Evolutionary conservation across 2,113 vertebrate genomes (phyloP).

Genomic region (Istiophorus platypterus): DNA sequence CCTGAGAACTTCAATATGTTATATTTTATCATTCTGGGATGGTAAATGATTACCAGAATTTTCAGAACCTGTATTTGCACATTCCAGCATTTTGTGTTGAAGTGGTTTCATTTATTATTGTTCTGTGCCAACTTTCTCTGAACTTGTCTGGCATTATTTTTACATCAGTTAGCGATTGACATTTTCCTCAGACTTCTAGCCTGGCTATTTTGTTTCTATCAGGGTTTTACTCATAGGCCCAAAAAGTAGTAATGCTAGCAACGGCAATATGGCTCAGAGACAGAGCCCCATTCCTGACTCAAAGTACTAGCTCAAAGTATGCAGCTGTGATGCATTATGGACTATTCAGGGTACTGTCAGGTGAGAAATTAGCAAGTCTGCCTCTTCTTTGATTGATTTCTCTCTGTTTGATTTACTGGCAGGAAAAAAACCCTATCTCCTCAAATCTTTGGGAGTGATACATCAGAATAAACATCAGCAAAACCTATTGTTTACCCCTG

Average conservation of each 20-base stretch:
- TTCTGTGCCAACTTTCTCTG: conserved; percentile 23
- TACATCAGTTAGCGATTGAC: not conserved
- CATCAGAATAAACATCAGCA: conserved; percentile 31
- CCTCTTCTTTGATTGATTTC: conserved; percentile 27
- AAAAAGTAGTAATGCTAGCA: not conserved
- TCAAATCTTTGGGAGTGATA: not conserved
- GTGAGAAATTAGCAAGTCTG: conserved; percentile 1
- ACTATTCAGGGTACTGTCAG: conserved; percentile 24
- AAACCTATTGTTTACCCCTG: conserved; percentile 24
- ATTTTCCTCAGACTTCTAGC: conserved; percentile 7
- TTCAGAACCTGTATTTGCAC: conserved; percentile 25
- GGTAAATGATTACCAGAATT: conserved; percentile 49
- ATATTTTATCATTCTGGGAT: conserved; percentile 7
- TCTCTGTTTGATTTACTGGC: conserved; percentile 13
- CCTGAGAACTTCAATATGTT: conserved; percentile 6
- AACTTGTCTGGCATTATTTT: not conserved
- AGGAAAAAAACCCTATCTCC: conserved; percentile 14
- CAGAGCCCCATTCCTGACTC: not conserved
- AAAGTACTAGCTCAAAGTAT: not conserved
- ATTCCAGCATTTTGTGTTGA: conserved; percentile 35
- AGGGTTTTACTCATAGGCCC: not conserved
- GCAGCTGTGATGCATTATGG: conserved; percentile 36
- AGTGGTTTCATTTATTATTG: conserved; percentile 13
- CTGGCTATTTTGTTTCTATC: conserved; percentile 5
- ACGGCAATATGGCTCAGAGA: not conserved